Percentiles rank a stretch among this genome's conserved stretches.
Evolutionary conservation across 2,888 invertebrate species (phyloP).

Genomic region (Conistra vaccinii): DNA sequence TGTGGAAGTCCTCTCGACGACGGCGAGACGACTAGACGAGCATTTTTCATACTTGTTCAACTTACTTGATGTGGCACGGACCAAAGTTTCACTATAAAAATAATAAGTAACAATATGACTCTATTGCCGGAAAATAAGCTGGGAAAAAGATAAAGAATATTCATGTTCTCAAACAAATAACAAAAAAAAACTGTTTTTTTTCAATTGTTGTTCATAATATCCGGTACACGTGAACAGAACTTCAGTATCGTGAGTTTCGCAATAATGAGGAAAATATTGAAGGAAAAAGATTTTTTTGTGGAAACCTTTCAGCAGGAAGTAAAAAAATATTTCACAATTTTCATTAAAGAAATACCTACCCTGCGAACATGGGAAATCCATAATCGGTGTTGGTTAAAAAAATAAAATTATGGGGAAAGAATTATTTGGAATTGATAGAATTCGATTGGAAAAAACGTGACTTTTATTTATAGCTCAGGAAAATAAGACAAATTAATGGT

Average conservation of each 20-base stretch:
- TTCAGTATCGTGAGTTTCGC: constrained; percentile 4
- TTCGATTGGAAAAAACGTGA: not conserved
- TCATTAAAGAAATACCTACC: constrained; percentile 13
- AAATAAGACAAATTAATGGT: no score
- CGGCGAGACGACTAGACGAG: constrained; percentile 13
- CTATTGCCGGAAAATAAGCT: constrained; percentile 11
- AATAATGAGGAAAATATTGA: constrained; percentile 38
- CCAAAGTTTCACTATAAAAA: constrained; percentile 28
- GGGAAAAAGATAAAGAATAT: constrained; percentile 4
- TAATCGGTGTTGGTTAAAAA: constrained; percentile 13
- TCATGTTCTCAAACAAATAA: constrained; percentile 23
- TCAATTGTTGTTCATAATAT: not conserved
- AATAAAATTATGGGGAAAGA: no score
- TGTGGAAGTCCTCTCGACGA: constrained; percentile 12
- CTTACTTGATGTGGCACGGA: constrained; percentile 17
- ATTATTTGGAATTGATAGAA: not conserved
- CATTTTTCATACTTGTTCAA: constrained; percentile 49
- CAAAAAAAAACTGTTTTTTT: not conserved
- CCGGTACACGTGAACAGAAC: not conserved
- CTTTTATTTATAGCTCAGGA: constrained; percentile 1
- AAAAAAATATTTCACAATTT: constrained; percentile 24
- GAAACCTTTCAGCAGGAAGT: constrained; percentile 6
- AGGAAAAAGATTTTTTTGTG: constrained; percentile 29
- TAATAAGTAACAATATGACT: constrained; percentile 34
- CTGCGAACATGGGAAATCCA: constrained; percentile 33